Conservation (phyloP, 2,888 invertebrate genomes). For the Nebria brevicollis region DNA sequence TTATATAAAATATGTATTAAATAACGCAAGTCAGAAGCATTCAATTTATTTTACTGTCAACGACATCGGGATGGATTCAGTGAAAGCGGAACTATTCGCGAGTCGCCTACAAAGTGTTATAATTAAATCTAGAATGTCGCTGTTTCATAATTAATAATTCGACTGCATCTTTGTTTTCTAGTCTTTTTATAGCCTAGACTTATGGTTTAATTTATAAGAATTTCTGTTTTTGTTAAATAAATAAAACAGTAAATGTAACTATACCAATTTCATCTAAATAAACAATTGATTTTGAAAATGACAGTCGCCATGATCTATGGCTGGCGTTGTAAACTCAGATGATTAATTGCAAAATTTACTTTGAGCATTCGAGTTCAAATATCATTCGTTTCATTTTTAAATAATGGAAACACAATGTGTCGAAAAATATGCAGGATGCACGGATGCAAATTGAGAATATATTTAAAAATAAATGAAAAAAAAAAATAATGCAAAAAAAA, state of each 20-base stretch:
- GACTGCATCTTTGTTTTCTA: not conserved
- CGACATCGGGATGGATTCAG: not conserved
- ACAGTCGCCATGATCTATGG: not conserved
- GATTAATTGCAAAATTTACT: slow-evolving; percentile 14
- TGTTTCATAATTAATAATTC: not conserved
- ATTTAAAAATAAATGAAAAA: slow-evolving; percentile 25
- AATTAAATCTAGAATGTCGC: not conserved
- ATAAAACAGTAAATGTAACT: not conserved
- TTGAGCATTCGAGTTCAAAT: not conserved
- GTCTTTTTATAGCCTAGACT: not conserved
- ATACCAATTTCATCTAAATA: not conserved
- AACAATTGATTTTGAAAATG: not conserved
- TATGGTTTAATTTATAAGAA: not conserved
- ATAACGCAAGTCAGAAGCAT: not conserved
- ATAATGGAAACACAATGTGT: slow-evolving; percentile 6
- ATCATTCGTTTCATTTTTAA: not conserved
- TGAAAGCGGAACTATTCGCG: not conserved
- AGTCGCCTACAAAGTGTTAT: not conserved
- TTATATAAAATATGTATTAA: not conserved
- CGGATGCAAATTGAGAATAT: slow-evolving; percentile 38
- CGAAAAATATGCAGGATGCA: slow-evolving; percentile 20
- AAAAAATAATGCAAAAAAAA: not conserved
- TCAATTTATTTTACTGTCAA: not conserved
- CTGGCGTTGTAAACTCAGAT: not conserved
- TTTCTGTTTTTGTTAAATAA: not conserved